Conservation (phyloP, 2,113 vertebrate genomes). For the Podarcis cretensis region DNA sequence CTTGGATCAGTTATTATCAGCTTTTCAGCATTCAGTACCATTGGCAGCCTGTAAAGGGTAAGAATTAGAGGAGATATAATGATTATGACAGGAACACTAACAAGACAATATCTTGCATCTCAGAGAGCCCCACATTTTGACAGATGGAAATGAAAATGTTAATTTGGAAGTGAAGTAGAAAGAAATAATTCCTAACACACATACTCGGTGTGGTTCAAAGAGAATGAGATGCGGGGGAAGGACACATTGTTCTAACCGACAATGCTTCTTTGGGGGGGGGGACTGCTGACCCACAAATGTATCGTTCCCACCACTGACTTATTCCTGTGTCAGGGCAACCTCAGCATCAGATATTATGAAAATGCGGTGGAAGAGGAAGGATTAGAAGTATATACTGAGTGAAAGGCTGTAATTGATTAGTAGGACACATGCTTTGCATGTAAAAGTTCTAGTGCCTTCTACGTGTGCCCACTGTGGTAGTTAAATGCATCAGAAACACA, state of each 20-base stretch:
- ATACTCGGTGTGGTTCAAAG: neutral
- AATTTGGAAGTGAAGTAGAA: constrained; percentile 12
- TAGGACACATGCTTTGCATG: neutral
- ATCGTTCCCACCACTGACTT: neutral
- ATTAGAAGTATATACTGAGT: neutral
- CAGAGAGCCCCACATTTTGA: constrained; percentile 31
- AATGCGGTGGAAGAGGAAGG: neutral
- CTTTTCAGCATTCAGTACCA: constrained; percentile 19
- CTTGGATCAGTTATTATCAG: constrained; percentile 10
- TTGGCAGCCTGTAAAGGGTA: constrained; percentile 29
- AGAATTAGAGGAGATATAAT: constrained; percentile 7
- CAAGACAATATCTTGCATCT: constrained; percentile 46
- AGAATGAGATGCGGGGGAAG: neutral
- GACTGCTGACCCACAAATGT: neutral
- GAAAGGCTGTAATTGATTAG: neutral
- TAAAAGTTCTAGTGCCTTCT: neutral
- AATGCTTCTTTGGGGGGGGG: neutral
- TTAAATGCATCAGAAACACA: neutral
- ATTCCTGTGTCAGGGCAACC: neutral
- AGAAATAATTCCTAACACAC: constrained; percentile 11
- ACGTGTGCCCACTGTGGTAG: neutral
- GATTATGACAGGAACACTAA: constrained; percentile 32
- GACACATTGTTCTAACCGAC: neutral
- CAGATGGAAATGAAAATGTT: constrained; percentile 38
- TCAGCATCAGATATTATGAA: neutral